phyloP scores from a whole-genome alignment of 2,888 invertebrate species.

The Ligdia adustata region DNA sequence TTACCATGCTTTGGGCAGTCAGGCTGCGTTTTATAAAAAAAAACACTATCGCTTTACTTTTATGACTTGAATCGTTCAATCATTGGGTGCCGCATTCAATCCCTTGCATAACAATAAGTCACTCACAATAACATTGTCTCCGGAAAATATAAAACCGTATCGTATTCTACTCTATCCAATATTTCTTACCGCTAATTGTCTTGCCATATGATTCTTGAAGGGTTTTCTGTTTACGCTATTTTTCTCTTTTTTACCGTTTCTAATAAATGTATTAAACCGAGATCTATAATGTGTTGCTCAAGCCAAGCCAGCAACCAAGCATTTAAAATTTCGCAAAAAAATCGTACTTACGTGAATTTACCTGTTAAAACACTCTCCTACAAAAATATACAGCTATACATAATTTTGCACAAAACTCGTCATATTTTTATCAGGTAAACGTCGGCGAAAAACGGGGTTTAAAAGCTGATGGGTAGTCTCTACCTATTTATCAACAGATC shows the following conservation, averaged over 20 bases:
- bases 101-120: slow-evolving; percentile 36
- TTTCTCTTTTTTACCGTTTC: neutral
- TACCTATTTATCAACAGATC: neutral
- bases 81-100: slow-evolving; percentile 32
- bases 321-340: no score
- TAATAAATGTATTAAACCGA: no score
- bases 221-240: neutral
- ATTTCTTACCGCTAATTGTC: slow-evolving; percentile 14
- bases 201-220: neutral
- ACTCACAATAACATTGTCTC: slow-evolving; percentile 29
- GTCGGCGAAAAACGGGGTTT: neutral
- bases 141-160: slow-evolving; percentile 8
- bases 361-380: no score
- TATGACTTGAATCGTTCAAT: slow-evolving; percentile 7
- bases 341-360: no score
- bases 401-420: no score
- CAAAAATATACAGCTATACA: no score
- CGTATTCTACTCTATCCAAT: neutral
- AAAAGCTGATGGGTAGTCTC: neutral
- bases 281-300: no score
- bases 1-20: no score
- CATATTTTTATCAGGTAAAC: no score
- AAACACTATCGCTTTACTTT: slow-evolving; percentile 8
- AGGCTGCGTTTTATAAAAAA: no score
- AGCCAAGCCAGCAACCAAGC: no score